Conservation (phyloP, 1,140 invertebrate genomes). For the Ceratina calcarata region DNA sequence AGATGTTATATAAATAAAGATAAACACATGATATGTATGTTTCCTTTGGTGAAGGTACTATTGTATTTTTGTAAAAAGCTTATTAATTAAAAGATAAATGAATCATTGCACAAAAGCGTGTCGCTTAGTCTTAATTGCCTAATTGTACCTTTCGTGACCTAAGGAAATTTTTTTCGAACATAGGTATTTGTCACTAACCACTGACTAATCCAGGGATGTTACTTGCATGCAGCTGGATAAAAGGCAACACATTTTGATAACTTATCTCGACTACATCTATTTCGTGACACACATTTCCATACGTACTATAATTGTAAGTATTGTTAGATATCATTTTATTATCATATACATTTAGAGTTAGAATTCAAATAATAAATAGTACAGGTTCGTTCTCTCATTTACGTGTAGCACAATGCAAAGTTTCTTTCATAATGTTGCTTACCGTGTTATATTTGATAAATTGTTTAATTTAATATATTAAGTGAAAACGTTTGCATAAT, state of each 20-base stretch:
- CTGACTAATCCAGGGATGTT: constrained; percentile 67
- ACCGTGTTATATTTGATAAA: constrained; percentile 26
- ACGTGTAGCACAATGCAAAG: background rate
- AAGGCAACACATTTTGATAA: constrained; percentile 71
- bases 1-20: constrained; percentile 62
- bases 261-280: constrained; percentile 62
- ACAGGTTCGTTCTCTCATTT: constrained; percentile 5
- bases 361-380: background rate
- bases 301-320: constrained; percentile 41
- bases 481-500: constrained; percentile 42
- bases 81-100: constrained; percentile 30
- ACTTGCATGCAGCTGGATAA: constrained; percentile 77
- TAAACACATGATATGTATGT: constrained; percentile 37
- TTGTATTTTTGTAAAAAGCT: constrained; percentile 22
- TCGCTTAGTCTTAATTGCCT: constrained; percentile 5
- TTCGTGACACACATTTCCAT: constrained; percentile 67
- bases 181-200: constrained; percentile 66
- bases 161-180: constrained; percentile 47
- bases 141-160: constrained; percentile 19
- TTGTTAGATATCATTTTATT: constrained; percentile 1
- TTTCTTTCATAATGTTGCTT: constrained; percentile 4
- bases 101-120: background rate
- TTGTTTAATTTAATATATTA: constrained; percentile 26
- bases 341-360: background rate
- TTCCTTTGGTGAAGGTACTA: constrained; percentile 30